These are phyloP conservation scores for Amiota minor DNA, from an alignment of 2,888 invertebrate species.

Conservation along the genomic window DNA sequence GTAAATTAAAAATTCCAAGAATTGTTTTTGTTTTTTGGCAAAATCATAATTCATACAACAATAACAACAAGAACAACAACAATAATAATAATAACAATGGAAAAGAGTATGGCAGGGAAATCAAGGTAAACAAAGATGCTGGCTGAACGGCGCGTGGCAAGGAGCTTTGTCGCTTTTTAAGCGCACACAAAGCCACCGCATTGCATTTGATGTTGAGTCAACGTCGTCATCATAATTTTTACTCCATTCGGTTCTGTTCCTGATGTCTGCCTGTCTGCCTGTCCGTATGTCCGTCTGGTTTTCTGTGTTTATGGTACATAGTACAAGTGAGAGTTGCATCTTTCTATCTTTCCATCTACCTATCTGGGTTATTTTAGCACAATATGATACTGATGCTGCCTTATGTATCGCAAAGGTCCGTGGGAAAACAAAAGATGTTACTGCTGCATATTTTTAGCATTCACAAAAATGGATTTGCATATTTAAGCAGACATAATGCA, in stretches of 20 bases:
- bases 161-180: too few species aligned
- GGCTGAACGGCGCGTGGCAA: too few species aligned
- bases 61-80: not conserved
- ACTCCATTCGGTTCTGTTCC: not conserved
- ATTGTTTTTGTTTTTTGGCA: slow-evolving; percentile 9
- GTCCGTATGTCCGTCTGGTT: not conserved
- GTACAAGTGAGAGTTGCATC: too few species aligned
- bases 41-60: slow-evolving; percentile 27
- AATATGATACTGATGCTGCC: too few species aligned
- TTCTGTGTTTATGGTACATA: not conserved
- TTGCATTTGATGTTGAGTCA: too few species aligned
- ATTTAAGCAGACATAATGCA: slow-evolving; percentile 48
- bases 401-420: slow-evolving; percentile 32
- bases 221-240: not conserved
- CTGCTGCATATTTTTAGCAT: slow-evolving; percentile 50
- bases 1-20: slow-evolving; percentile 30
- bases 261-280: not conserved
- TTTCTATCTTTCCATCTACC: too few species aligned
- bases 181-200: too few species aligned
- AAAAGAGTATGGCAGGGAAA: not conserved
- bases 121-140: too few species aligned
- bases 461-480: slow-evolving; percentile 56
- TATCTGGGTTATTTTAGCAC: too few species aligned
- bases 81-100: not conserved
- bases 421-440: slow-evolving; percentile 61